Conservation (phyloP, 2,113 vertebrate species). For the Bufo bufo region DNA sequence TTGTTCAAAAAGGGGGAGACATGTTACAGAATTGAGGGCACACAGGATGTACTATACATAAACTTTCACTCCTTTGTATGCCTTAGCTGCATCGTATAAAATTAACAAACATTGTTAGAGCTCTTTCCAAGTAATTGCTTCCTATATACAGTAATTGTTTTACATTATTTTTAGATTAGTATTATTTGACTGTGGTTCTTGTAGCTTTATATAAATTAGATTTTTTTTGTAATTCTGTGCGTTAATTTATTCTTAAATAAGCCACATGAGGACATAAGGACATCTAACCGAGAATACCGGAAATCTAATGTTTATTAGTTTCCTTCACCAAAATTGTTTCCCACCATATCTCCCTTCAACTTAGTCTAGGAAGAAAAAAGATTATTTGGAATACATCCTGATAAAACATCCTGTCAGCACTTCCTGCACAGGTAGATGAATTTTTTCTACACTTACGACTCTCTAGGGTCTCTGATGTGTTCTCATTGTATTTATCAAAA, state of each 20-base stretch:
- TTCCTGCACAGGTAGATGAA: slow-evolving; percentile 65
- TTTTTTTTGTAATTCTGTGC: background rate
- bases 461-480: slow-evolving; percentile 56
- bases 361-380: slow-evolving; percentile 56
- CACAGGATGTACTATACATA: too few species aligned
- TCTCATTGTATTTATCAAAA: slow-evolving; percentile 12
- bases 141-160: too few species aligned
- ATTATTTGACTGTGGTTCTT: too few species aligned
- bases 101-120: too few species aligned
- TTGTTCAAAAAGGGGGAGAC: too few species aligned
- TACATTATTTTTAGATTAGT: too few species aligned
- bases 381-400: slow-evolving; percentile 62
- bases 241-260: slow-evolving; percentile 50
- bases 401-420: slow-evolving; percentile 69
- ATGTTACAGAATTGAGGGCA: too few species aligned
- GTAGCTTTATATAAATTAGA: too few species aligned
- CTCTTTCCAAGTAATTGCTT: too few species aligned
- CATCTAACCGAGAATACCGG: slow-evolving; percentile 61
- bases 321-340: slow-evolving; percentile 61
- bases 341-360: slow-evolving; percentile 61
- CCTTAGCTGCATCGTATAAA: too few species aligned
- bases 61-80: too few species aligned
- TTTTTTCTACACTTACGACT: slow-evolving; percentile 56
- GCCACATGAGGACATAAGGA: slow-evolving; percentile 57
- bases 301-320: slow-evolving; percentile 58